Conservation (phyloP, 2,888 invertebrate genomes). For the Anthophora plumipes region DNA sequence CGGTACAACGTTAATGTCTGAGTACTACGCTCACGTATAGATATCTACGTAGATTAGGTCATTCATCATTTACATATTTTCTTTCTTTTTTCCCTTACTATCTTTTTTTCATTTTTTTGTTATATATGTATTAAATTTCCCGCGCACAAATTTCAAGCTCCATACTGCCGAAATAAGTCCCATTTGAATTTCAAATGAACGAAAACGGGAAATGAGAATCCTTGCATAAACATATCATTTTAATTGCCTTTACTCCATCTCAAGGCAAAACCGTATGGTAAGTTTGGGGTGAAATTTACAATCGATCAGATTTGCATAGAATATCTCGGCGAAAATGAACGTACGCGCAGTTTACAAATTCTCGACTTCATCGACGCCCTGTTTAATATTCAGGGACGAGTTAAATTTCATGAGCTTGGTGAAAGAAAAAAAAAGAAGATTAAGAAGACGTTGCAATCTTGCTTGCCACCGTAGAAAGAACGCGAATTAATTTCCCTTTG, state of each 20-base stretch:
- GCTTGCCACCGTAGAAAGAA: not conserved
- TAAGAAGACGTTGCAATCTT: not conserved
- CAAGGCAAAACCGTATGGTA: not conserved
- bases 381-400: not conserved
- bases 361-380: not conserved
- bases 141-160: not conserved
- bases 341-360: not conserved
- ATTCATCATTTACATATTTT: not conserved
- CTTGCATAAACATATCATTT: not conserved
- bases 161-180: not conserved
- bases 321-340: not conserved
- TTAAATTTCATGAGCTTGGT: not conserved
- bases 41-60: slow-evolving; percentile 22
- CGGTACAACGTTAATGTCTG: slow-evolving; percentile 43
- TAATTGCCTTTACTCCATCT: not conserved
- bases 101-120: not conserved
- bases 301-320: not conserved
- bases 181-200: slow-evolving; percentile 11
- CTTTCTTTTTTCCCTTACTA: not conserved
- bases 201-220: not conserved
- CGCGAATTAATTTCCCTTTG: slow-evolving; percentile 33
- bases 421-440: not conserved
- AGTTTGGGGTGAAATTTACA: not conserved
- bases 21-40: not conserved
- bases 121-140: slow-evolving; percentile 5